A percentile compares a stretch with the other conserved stretches of the same genome.
These are phyloP conservation scores for Emydoidea blandingii DNA, from an alignment of 2,797 vertebrate genomes.

Conservation along the genomic window DNA sequence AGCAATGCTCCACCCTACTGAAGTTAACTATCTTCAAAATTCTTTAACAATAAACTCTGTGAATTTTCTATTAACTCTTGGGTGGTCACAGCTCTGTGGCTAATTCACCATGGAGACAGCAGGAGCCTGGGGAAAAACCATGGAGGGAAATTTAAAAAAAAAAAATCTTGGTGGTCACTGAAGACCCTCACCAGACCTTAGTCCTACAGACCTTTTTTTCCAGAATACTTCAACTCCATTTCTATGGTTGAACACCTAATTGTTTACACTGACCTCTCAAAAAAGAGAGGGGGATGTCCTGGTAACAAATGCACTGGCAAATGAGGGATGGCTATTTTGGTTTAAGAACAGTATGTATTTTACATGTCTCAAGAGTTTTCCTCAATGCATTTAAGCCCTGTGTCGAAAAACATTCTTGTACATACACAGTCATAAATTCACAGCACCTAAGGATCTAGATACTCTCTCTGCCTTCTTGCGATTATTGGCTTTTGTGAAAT, in stretches of 20 bases:
- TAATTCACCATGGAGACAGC: not conserved
- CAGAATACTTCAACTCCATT: not conserved
- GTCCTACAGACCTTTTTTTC: not conserved
- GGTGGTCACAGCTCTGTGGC: not conserved
- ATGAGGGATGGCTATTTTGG: slow-evolving; percentile 1
- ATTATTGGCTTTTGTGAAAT: not conserved
- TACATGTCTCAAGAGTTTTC: slow-evolving; percentile 2
- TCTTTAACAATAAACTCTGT: not conserved
- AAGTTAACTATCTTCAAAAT: not conserved
- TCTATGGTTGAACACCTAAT: not conserved
- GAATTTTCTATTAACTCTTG: not conserved
- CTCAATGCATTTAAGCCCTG: not conserved
- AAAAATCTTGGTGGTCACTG: not conserved
- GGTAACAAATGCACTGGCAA: not conserved
- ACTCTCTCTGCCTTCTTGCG: not conserved
- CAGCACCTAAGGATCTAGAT: not conserved
- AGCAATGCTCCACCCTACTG: not conserved
- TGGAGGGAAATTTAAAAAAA: not conserved
- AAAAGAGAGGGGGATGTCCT: not conserved
- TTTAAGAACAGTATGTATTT: slow-evolving; percentile 16
- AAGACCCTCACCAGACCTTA: not conserved
- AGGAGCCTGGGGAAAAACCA: not conserved
- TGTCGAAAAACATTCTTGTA: not conserved
- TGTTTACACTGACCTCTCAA: not conserved
- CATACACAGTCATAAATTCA: not conserved